Base-by-base conservation (phyloP, 2,113 vertebrate species). In the Gadus chalcogrammus region DNA sequence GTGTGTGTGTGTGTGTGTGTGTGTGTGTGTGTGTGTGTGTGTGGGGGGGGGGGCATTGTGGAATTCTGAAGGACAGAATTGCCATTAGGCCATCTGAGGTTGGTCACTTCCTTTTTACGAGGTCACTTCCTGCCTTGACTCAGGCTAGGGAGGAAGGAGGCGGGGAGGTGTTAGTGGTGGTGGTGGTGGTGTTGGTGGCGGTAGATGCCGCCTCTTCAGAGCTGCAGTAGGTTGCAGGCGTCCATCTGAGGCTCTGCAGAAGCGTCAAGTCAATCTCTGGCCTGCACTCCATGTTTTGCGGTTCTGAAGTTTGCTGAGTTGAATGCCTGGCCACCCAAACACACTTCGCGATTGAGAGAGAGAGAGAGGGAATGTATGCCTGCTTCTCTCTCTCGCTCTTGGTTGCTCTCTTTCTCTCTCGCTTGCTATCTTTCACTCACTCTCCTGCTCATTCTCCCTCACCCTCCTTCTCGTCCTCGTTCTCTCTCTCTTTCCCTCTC, bases 51-150 rank as follows among this genome's bases (percentile, higher is more conserved):
- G 72, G 61, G n/a, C 73, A 5, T 31, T 31, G 27, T 68, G 73
- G 77, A 79, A 70, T n/a, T 66, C 67, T 67, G 20, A 68, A 69
- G 69, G 72, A 78, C 70, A 68, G 71, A 72, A 79, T 61, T 61
- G 17, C n/a, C 72, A 82, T 76, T 74, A 83, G 68, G 74, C 73
- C 55, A 69, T 79, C 83, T 80, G 72, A 79, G 77, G 84, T 72
- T 62, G 64, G 76, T 91, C 87, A 88, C 87, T 91, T 93, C 90
- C 90, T 89, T 87, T 88, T 86, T 81, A 85, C 86, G 68, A 88
- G 89, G 88, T 90, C 86, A 90, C 78, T 91, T 92, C 90, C 91
- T 88, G 90, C 74, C 87, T 88, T 79, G 81, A 69, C 79, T 79
- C 65, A 15, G 69, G 82, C 78, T 74, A 82, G 88, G 87, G 87